phyloP scores from a whole-genome alignment of 2,888 invertebrate species.

The Linnaemya tessellans region DNA sequence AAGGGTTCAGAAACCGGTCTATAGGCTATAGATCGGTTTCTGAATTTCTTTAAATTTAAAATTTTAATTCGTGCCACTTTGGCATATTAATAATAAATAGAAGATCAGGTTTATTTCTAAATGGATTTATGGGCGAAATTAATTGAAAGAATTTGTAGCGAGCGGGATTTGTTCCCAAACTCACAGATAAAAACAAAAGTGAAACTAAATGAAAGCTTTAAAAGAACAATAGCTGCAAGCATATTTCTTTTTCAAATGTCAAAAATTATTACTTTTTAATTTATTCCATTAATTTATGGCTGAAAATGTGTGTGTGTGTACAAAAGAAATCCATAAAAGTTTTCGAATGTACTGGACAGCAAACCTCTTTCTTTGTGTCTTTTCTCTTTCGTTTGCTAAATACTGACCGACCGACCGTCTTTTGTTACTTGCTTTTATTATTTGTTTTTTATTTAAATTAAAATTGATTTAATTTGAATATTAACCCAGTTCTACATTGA shows the following conservation, averaged over 20 bases:
- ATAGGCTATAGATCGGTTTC: no score
- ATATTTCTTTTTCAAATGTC: neutral
- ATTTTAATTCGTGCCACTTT: no score
- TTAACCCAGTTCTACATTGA: slow-evolving; percentile 68
- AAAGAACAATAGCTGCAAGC: neutral
- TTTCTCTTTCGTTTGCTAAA: slow-evolving; percentile 43
- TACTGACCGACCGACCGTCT: slow-evolving; percentile 1
- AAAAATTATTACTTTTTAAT: slow-evolving; percentile 14
- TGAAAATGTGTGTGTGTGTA: no score
- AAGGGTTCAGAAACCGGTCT: no score
- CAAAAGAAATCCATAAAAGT: neutral
- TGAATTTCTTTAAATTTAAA: no score
- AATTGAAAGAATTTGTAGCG: no score
- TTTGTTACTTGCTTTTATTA: neutral
- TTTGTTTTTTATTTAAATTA: slow-evolving; percentile 38
- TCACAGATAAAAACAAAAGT: neutral
- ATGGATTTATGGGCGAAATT: no score
- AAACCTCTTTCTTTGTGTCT: slow-evolving; percentile 33
- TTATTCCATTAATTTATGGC: slow-evolving; percentile 7
- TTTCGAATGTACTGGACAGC: slow-evolving; percentile 1
- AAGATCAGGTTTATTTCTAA: no score
- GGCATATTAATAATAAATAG: no score
- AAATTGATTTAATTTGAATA: slow-evolving; percentile 69
- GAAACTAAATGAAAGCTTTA: neutral
- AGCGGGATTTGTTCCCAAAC: neutral